A percentile compares a stretch with the other conserved stretches of the same genome.
Conservation (phyloP, 2,797 vertebrate species). For the Brachyrhaphis roseni region DNA sequence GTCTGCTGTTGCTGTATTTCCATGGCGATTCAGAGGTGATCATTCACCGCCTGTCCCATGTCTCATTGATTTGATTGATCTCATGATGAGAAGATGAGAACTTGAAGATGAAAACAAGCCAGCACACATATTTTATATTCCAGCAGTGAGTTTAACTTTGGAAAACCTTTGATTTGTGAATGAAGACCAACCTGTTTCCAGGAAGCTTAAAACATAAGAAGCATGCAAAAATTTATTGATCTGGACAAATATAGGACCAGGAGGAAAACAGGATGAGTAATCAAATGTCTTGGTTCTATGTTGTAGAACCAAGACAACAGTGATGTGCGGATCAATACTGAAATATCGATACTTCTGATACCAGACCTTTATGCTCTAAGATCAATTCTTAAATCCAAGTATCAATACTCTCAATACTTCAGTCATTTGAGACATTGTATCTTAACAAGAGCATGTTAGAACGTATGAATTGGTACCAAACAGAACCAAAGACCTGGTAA, state of each 20-base stretch:
- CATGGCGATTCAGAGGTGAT: slow-evolving; percentile 20
- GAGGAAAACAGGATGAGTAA: background rate
- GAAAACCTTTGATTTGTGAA: background rate
- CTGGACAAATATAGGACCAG: background rate
- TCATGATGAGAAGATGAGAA: slow-evolving; percentile 24
- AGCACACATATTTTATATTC: background rate
- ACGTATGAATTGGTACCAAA: background rate
- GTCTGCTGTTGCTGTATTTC: slow-evolving; percentile 4
- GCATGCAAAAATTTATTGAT: background rate
- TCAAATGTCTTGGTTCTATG: background rate
- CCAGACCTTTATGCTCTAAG: too few species aligned
- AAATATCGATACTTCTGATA: too few species aligned
- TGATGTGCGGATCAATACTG: background rate
- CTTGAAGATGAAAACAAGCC: slow-evolving; percentile 1
- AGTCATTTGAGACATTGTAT: too few species aligned
- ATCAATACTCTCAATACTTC: too few species aligned
- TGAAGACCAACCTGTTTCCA: background rate
- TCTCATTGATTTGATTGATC: slow-evolving; percentile 35
- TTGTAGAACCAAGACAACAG: too few species aligned
- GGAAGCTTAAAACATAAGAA: background rate
- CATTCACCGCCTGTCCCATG: slow-evolving; percentile 16
- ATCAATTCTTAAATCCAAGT: too few species aligned
- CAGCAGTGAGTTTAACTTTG: background rate
- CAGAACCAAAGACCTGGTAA: background rate
- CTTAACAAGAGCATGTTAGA: background rate